Evolutionary conservation across 2,113 vertebrate species (phyloP).

Genomic region (Sardina pilchardus): DNA sequence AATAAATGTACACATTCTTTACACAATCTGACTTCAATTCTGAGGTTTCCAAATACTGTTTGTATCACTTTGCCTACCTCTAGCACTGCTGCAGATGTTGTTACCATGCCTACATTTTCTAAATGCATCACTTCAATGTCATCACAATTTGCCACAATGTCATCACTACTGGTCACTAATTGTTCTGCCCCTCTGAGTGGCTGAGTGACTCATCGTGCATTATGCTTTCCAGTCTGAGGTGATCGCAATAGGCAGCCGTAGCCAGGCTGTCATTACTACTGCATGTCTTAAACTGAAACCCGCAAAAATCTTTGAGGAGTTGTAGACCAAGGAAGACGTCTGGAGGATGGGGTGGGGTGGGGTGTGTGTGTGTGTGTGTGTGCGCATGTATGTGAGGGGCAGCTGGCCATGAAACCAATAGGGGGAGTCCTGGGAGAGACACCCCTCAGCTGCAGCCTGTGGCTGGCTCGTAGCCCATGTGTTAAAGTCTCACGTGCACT

Average conservation of each 20-base stretch:
- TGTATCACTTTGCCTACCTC: no score
- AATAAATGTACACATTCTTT: no score
- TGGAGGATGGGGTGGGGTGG: not conserved
- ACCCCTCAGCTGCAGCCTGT: not conserved
- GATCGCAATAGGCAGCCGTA: not conserved
- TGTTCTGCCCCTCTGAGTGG: no score
- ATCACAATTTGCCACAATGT: no score
- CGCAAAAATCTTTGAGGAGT: not conserved
- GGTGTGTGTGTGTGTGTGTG: conserved; percentile 19
- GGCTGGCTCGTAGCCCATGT: not conserved
- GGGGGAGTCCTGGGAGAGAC: not conserved
- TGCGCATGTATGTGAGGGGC: not conserved
- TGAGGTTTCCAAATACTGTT: no score
- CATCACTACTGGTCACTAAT: no score
- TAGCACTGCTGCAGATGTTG: no score
- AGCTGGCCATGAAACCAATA: not conserved
- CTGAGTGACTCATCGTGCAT: no score
- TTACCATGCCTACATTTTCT: no score
- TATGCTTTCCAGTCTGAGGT: not conserved
- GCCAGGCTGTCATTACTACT: not conserved
- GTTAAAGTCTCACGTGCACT: not conserved
- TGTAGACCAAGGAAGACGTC: not conserved
- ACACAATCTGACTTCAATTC: no score
- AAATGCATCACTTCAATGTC: no score
- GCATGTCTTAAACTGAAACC: not conserved